Conservation (phyloP, 2,888 invertebrate species). For the Mactromeris polynyma region DNA sequence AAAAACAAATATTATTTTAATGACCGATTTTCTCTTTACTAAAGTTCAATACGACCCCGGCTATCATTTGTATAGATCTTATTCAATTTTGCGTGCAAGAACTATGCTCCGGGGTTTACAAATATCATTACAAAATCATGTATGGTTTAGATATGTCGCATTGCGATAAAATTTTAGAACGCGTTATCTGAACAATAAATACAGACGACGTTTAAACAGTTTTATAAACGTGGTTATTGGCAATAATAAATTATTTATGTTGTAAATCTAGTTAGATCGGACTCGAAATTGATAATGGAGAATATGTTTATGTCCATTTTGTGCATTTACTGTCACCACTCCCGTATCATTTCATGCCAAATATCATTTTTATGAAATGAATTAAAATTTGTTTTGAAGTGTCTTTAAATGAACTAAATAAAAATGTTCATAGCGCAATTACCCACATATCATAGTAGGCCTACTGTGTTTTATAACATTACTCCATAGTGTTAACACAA, state of each 20-base stretch:
- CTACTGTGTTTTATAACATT: too few relatives aligned
- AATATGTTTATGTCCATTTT: not conserved
- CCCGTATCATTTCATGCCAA: not conserved
- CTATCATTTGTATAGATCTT: too few relatives aligned
- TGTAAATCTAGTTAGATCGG: conserved; percentile 3
- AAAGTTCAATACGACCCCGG: too few relatives aligned
- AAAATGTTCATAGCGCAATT: too few relatives aligned
- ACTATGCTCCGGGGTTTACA: conserved; percentile 8
- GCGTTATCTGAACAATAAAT: conserved; percentile 19
- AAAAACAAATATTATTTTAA: too few relatives aligned
- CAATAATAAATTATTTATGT: conserved; percentile 28
- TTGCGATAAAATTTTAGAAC: conserved; percentile 24
- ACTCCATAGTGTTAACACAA: too few relatives aligned
- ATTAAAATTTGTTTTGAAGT: too few relatives aligned
- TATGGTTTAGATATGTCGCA: conserved; percentile 11
- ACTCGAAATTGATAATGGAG: not conserved
- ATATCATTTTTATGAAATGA: too few relatives aligned
- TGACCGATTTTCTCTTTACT: too few relatives aligned
- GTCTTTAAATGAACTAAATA: too few relatives aligned
- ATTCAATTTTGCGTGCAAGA: not conserved
- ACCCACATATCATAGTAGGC: too few relatives aligned
- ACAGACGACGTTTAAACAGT: not conserved
- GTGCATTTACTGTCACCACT: not conserved
- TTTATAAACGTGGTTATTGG: conserved; percentile 11
- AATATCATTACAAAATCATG: not conserved